Conservation (phyloP, 30 jellyfish, hydroid and myxozoan species). For the Haliclystus octoradiatus region DNA sequence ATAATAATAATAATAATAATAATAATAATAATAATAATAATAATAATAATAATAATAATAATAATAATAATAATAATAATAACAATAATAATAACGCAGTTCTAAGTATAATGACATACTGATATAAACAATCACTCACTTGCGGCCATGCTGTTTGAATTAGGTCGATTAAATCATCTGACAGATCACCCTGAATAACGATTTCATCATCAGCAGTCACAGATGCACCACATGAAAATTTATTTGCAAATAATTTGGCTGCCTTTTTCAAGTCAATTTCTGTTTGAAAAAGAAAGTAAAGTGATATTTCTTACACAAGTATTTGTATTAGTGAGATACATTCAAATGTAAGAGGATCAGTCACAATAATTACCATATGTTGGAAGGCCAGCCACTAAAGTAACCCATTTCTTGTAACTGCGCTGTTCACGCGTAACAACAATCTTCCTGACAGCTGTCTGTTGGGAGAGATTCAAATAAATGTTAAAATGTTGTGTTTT, state of each 20-base stretch:
- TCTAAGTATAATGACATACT: no score
- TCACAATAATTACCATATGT: constrained; percentile 41
- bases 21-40: not conserved
- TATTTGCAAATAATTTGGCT: constrained; percentile 88
- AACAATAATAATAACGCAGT: no score
- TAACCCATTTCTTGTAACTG: constrained; percentile 85
- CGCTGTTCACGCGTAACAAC: constrained; percentile 67
- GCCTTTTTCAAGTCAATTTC: constrained; percentile 93
- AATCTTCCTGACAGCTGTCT: constrained; percentile 77
- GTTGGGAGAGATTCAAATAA: not conserved
- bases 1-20: not conserved
- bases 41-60: not conserved
- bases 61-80: not conserved
- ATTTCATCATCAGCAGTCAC: constrained; percentile 98
- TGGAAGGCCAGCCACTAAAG: constrained; percentile 76
- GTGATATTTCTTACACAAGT: no score
- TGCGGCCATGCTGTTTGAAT: constrained; percentile 88
- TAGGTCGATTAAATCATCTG: constrained; percentile 79
- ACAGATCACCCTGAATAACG: constrained; percentile 96
- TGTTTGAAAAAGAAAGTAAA: not conserved
- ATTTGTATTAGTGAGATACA: not conserved
- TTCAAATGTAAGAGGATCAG: not conserved
- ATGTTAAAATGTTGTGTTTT: not conserved
- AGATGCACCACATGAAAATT: constrained; percentile 97
- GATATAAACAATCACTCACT: constrained; percentile 19